Percentiles rank a stretch among this genome's conserved stretches.
phyloP scores from a whole-genome alignment of 1,140 invertebrate species.

The Harlomillsia oculata region DNA sequence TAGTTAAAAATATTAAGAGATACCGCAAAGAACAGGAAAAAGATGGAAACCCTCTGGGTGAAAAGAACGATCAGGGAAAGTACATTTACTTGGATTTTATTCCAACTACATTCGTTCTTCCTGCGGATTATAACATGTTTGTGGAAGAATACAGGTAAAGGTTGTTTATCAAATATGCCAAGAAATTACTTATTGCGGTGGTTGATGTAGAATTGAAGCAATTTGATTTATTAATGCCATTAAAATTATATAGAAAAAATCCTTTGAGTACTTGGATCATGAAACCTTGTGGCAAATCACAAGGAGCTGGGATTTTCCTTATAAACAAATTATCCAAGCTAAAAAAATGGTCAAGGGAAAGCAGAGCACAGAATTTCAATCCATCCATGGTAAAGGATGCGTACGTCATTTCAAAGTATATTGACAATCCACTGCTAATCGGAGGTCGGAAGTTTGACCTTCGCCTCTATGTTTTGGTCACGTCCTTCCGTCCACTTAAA shows the following conservation, averaged over 20 bases:
- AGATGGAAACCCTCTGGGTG: slow-evolving; percentile 76
- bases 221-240: too few species aligned
- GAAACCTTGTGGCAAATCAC: slow-evolving; percentile 84
- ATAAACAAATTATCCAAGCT: slow-evolving; percentile 81
- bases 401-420: slow-evolving; percentile 80
- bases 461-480: slow-evolving; percentile 70
- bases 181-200: background rate
- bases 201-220: too few species aligned
- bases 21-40: slow-evolving; percentile 84
- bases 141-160: slow-evolving; percentile 72
- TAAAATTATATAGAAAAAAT: slow-evolving; percentile 52
- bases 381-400: slow-evolving; percentile 68
- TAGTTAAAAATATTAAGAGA: slow-evolving; percentile 91
- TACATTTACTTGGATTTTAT: slow-evolving; percentile 80
- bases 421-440: slow-evolving; percentile 73
- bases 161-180: background rate
- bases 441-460: slow-evolving; percentile 86
- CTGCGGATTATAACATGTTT: slow-evolving; percentile 91
- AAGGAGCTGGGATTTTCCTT: slow-evolving; percentile 76
- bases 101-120: slow-evolving; percentile 83
- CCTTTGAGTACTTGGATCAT: slow-evolving; percentile 93
- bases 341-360: slow-evolving; percentile 75
- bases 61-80: slow-evolving; percentile 53
- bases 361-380: slow-evolving; percentile 64
- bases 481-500: slow-evolving; percentile 73